A percentile compares a stretch with the other conserved stretches of the same genome.
These are phyloP conservation scores for Drosophila cardini DNA, from an alignment of 1,140 invertebrate species.

Conservation along the genomic window DNA sequence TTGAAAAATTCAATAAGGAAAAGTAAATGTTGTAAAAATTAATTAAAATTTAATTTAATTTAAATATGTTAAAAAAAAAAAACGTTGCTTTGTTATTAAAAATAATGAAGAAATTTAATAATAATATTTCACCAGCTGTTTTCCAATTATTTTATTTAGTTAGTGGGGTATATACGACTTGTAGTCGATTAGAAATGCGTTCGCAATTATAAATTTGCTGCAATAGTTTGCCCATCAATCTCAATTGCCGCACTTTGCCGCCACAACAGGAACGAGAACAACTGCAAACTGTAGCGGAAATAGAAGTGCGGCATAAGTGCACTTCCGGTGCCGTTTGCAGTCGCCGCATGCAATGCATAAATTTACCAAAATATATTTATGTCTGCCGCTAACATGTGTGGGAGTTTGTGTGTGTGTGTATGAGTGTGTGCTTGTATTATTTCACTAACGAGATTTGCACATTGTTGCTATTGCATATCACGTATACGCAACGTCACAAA, in stretches of 20 bases:
- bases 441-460: conserved; percentile 73
- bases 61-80: too few species aligned
- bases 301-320: conserved; percentile 81
- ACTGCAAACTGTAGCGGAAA: conserved; percentile 67
- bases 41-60: too few species aligned
- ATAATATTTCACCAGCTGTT: too few species aligned
- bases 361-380: conserved; percentile 36
- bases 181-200: conserved; percentile 33
- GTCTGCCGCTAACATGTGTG: conserved; percentile 16
- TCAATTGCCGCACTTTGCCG: conserved; percentile 48
- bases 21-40: too few species aligned
- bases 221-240: conserved; percentile 59
- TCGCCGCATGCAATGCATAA: conserved; percentile 51
- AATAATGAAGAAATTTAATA: too few species aligned
- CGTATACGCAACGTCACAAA: conserved; percentile 29
- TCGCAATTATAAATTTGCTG: neutral
- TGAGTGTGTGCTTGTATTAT: conserved; percentile 30
- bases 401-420: neutral
- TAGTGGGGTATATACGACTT: neutral
- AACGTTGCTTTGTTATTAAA: too few species aligned
- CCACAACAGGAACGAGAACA: conserved; percentile 12
- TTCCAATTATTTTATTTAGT: neutral
- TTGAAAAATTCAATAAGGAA: too few species aligned
- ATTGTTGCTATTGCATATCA: conserved; percentile 37
- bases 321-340: conserved; percentile 64